A percentile compares a stretch with the other conserved stretches of the same genome.
phyloP scores from a whole-genome alignment of 2,113 vertebrate genomes.

The Rynchops niger region DNA sequence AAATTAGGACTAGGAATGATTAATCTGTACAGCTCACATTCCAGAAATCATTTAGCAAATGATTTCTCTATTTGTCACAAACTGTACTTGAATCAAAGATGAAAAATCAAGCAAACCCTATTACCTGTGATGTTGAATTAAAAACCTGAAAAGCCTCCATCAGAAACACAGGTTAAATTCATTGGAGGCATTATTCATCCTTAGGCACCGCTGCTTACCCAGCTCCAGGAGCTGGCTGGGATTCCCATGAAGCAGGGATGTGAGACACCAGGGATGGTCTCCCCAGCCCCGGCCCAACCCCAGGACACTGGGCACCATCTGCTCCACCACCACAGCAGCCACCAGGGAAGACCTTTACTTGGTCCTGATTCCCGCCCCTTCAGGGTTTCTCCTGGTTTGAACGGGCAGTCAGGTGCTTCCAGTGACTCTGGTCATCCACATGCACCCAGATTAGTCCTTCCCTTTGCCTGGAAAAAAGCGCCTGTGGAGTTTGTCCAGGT shows the following conservation, averaged over 20 bases:
- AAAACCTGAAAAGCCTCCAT: not conserved
- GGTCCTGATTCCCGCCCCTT: rapidly evolving
- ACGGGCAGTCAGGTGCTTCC: not conserved
- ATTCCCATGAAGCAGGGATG: not conserved
- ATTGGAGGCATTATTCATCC: not conserved
- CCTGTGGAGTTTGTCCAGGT: not conserved
- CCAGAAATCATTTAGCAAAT: not conserved
- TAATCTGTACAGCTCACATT: not conserved
- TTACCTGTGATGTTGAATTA: not conserved
- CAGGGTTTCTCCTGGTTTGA: not conserved
- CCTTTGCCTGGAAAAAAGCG: not conserved
- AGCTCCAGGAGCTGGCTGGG: not conserved
- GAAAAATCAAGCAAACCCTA: not conserved
- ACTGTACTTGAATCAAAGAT: not conserved
- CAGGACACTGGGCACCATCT: not conserved
- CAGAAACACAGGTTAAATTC: not conserved
- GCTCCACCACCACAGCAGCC: not conserved
- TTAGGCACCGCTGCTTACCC: not conserved
- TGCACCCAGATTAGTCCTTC: not conserved
- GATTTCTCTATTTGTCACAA: not conserved
- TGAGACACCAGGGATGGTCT: rapidly evolving
- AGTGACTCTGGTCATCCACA: not conserved
- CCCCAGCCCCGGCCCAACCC: not conserved
- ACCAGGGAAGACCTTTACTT: rapidly evolving
- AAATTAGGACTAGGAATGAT: not conserved